Evolutionary conservation across 2,797 vertebrate species (phyloP).

Genomic region (Enteromius argenteus): DNA sequence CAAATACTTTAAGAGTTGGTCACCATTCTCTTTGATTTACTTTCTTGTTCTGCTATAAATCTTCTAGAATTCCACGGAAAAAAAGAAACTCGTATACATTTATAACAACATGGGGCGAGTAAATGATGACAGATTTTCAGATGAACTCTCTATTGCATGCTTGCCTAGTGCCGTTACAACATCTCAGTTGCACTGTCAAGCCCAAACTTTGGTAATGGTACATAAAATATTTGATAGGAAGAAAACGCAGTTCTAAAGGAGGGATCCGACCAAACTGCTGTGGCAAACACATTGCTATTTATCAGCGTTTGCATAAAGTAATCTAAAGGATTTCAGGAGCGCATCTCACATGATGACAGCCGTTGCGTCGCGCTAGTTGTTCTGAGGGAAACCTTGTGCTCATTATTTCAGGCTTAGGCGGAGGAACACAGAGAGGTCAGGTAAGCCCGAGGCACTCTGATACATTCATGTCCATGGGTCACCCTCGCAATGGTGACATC

Average conservation of each 20-base stretch:
- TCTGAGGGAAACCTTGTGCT: constrained; percentile 37
- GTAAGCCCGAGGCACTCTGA: background rate
- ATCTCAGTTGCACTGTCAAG: background rate
- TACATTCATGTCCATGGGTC: constrained; percentile 15
- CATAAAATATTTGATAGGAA: background rate
- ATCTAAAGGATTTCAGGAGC: constrained; percentile 40
- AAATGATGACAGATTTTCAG: constrained; percentile 12
- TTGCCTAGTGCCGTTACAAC: constrained; percentile 16
- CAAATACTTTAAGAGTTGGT: background rate
- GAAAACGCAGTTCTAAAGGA: background rate
- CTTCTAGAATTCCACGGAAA: background rate
- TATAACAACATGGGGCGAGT: background rate
- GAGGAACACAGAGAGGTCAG: constrained; percentile 47
- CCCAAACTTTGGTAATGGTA: constrained; percentile 13
- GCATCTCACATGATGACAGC: constrained; percentile 49
- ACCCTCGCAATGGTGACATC: constrained; percentile 26
- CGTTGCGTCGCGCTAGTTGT: background rate
- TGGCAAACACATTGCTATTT: background rate
- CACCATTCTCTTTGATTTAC: background rate
- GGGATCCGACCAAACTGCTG: background rate
- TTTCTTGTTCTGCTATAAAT: background rate
- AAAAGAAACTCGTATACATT: background rate
- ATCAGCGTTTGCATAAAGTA: constrained; percentile 28
- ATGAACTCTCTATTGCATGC: background rate
- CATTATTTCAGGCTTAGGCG: constrained; percentile 48